These are phyloP conservation scores for Mellivora capensis DNA, from an alignment of 2,113 vertebrate species.

Conservation along the genomic window DNA sequence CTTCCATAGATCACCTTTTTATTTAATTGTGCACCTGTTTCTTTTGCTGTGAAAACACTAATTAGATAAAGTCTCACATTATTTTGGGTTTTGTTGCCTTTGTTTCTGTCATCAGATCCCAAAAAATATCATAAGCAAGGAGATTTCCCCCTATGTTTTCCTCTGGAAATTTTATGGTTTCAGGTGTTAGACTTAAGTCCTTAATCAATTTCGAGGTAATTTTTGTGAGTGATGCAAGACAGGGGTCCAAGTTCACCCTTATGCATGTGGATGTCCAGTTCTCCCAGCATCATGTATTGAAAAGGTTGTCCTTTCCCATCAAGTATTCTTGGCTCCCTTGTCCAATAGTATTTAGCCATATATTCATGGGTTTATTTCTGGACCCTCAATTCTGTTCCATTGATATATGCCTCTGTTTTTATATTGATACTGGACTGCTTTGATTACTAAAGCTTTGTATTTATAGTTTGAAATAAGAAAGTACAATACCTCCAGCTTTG, in stretches of 20 bases:
- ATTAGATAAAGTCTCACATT: neutral
- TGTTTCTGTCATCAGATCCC: neutral
- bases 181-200: neutral
- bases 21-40: neutral
- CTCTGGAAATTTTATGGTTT: neutral
- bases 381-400: neutral
- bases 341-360: too few species aligned
- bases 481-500: neutral
- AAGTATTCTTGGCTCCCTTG: too few species aligned
- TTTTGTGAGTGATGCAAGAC: neutral
- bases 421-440: neutral
- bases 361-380: neutral
- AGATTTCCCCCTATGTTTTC: neutral
- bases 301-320: too few species aligned
- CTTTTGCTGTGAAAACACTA: neutral
- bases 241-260: neutral
- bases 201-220: neutral
- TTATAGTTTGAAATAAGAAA: neutral
- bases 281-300: too few species aligned
- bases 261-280: neutral
- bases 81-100: neutral
- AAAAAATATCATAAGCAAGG: neutral
- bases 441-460: neutral
- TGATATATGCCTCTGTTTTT: neutral
- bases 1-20: neutral